phyloP scores from a whole-genome alignment of 2,113 vertebrate species.

The Balaenoptera acutorostrata region DNA sequence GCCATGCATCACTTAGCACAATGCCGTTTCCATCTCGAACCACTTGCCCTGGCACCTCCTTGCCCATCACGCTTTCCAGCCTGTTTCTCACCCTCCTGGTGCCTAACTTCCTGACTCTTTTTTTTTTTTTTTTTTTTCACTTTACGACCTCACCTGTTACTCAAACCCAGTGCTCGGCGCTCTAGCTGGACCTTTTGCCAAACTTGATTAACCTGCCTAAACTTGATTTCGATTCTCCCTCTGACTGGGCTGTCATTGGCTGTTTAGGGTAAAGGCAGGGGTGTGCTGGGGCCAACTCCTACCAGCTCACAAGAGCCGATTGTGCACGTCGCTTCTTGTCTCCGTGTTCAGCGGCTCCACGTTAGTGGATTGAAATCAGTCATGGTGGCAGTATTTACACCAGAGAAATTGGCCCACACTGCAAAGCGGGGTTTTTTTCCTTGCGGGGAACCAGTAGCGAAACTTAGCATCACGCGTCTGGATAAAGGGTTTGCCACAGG shows the following conservation, averaged over 20 bases:
- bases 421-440: neutral
- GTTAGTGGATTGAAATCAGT: neutral
- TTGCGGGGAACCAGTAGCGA: neutral
- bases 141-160: neutral
- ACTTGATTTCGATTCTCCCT: neutral
- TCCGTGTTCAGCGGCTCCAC: neutral
- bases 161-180: neutral
- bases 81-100: neutral
- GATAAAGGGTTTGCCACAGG: neutral
- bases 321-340: neutral
- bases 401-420: neutral
- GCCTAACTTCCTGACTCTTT: neutral
- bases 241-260: neutral
- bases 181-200: neutral
- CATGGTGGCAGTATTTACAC: neutral
- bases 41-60: neutral
- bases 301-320: neutral
- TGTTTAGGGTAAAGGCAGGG: neutral
- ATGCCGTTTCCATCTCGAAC: neutral
- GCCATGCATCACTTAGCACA: neutral
- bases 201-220: neutral
- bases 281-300: neutral
- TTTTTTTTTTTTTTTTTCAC: neutral
- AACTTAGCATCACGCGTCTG: neutral
- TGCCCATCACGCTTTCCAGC: neutral